Conservation (phyloP, 2,888 invertebrate genomes). For the Thelaira solivaga region DNA sequence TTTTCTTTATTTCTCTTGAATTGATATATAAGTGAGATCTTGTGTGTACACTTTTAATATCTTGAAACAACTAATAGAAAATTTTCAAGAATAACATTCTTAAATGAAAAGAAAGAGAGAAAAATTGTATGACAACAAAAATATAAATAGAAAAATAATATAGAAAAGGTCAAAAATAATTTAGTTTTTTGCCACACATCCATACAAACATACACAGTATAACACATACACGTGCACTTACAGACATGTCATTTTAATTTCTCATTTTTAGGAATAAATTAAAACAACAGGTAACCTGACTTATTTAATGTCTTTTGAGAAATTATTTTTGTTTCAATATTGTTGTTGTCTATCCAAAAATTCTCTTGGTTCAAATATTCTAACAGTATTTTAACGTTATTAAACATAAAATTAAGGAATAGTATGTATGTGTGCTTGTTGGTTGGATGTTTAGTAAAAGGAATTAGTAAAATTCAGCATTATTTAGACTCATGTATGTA, state of each 20-base stretch:
- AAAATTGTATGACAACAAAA: not conserved
- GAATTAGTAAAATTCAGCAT: too few species aligned
- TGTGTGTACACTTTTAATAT: slow-evolving; percentile 35
- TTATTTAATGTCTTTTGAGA: not conserved
- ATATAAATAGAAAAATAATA: not conserved
- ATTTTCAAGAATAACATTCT: slow-evolving; percentile 10
- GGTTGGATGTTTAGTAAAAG: too few species aligned
- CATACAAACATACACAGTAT: not conserved
- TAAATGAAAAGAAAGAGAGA: slow-evolving; percentile 28
- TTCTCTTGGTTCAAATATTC: too few species aligned
- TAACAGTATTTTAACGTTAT: too few species aligned
- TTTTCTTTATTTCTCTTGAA: too few species aligned
- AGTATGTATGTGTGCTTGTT: too few species aligned
- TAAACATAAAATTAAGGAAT: too few species aligned
- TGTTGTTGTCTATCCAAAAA: too few species aligned
- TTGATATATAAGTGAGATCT: not conserved
- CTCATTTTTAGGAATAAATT: not conserved
- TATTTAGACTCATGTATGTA: too few species aligned
- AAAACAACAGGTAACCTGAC: slow-evolving; percentile 32
- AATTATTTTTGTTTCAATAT: too few species aligned
- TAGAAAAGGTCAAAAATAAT: slow-evolving; percentile 17
- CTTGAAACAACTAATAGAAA: slow-evolving; percentile 34
- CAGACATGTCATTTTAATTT: too few species aligned
- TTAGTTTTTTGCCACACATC: not conserved
- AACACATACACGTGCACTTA: not conserved